A percentile compares a stretch with the other conserved stretches of the same genome.
These are phyloP conservation scores for Aphrophora alni DNA, from an alignment of 2,888 invertebrate genomes.

Conservation along the genomic window DNA sequence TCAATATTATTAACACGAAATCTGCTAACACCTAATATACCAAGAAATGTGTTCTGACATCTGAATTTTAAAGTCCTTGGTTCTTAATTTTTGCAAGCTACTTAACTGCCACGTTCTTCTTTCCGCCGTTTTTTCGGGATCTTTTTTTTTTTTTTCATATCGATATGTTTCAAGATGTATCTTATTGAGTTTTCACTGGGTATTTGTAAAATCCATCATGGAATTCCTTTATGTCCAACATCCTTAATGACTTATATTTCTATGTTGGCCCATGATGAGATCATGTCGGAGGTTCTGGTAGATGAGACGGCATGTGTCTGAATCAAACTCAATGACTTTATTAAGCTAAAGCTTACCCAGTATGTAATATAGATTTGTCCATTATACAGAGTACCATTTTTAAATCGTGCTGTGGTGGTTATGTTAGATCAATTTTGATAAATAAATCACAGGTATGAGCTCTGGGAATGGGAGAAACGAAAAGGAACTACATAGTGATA, in stretches of 20 bases:
- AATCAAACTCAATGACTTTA: slow-evolving; percentile 16
- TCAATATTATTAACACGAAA: slow-evolving; percentile 23
- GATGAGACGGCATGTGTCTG: slow-evolving; percentile 22
- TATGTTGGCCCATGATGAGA: slow-evolving; percentile 24
- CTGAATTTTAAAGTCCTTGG: slow-evolving; percentile 29
- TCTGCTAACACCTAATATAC: slow-evolving; percentile 23
- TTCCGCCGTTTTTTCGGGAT: slow-evolving; percentile 22
- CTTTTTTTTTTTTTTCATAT: slow-evolving; percentile 13
- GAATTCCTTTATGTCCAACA: slow-evolving; percentile 26
- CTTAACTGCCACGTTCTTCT: slow-evolving; percentile 7
- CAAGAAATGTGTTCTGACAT: slow-evolving; percentile 28
- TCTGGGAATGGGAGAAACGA: slow-evolving; percentile 2
- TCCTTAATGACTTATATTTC: slow-evolving; percentile 19
- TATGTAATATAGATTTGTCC: background rate
- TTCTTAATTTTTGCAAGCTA: slow-evolving; percentile 29
- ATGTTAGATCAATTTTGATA: background rate
- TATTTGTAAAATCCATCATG: slow-evolving; percentile 25
- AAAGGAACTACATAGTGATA: too few relatives aligned
- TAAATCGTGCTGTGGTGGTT: background rate
- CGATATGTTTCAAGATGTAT: slow-evolving; percentile 26
- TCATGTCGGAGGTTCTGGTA: slow-evolving; percentile 24
- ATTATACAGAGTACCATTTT: background rate
- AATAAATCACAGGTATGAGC: background rate
- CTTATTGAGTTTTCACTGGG: slow-evolving; percentile 18
- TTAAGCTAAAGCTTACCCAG: background rate